Percentiles rank a stretch among this genome's conserved stretches.
Evolutionary conservation across 1,140 invertebrate species (phyloP).

Genomic region (Cotesia glomerata): DNA sequence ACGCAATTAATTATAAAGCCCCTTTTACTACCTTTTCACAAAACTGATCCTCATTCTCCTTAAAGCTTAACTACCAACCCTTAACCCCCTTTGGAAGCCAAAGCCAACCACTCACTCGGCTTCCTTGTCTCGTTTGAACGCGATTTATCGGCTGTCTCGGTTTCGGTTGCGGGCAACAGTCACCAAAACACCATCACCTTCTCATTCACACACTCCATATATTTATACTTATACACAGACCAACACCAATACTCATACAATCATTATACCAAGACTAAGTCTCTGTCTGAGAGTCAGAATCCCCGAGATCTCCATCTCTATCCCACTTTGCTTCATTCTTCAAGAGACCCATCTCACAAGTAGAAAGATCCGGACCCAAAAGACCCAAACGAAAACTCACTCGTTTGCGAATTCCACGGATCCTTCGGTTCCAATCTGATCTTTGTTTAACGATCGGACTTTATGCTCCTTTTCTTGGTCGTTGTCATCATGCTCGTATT

Average conservation of each 20-base stretch:
- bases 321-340: neutral
- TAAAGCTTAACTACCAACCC: constrained; percentile 17
- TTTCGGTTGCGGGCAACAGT: constrained; percentile 24
- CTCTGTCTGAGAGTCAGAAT: neutral
- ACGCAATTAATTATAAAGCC: constrained; percentile 32
- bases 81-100: constrained; percentile 19
- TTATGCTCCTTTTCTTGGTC: constrained; percentile 18
- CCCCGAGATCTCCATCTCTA: neutral
- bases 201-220: neutral
- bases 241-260: neutral
- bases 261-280: neutral
- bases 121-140: constrained; percentile 27
- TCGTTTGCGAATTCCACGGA: constrained; percentile 38
- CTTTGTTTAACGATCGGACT: constrained; percentile 35
- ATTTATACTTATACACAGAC: neutral
- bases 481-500: neutral
- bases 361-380: neutral
- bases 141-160: constrained; percentile 29
- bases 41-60: constrained; percentile 19
- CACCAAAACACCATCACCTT: neutral
- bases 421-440: constrained; percentile 32
- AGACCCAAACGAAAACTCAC: constrained; percentile 32
- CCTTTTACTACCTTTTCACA: neutral
- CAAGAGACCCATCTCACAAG: neutral
- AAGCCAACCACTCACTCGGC: constrained; percentile 13